phyloP scores from a whole-genome alignment of 2,113 vertebrate species.

The Chionomys nivalis region DNA sequence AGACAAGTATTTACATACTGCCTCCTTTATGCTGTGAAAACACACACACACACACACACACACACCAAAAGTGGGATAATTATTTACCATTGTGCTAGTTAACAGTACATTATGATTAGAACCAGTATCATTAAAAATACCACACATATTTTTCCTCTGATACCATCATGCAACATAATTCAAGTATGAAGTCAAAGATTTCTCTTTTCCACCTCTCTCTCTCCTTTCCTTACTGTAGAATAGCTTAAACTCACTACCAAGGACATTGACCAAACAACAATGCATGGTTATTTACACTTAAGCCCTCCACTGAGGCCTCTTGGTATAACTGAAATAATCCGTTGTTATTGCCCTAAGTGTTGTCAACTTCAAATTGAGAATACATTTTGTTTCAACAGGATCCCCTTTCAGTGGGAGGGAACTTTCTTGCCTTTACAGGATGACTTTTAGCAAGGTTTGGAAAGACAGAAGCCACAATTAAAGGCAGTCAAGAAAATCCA shows the following conservation, averaged over 20 bases:
- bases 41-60: not conserved
- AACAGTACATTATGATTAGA: not conserved
- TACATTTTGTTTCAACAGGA: not conserved
- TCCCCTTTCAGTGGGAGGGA: not conserved
- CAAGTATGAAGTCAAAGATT: not conserved
- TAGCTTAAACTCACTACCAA: not conserved
- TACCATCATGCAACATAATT: not conserved
- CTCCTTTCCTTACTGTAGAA: not conserved
- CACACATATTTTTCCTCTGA: not conserved
- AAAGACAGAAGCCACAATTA: not conserved
- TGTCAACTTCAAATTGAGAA: not conserved
- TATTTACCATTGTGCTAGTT: not conserved
- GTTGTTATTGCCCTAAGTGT: not conserved
- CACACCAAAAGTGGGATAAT: not conserved
- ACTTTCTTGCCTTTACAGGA: not conserved
- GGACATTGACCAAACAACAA: not conserved
- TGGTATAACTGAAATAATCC: not conserved
- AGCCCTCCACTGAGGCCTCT: not conserved
- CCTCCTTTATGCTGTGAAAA: not conserved
- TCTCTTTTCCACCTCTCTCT: not conserved
- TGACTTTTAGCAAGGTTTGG: conserved; percentile 28
- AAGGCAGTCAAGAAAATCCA: conserved; percentile 39
- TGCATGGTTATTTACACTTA: not conserved
- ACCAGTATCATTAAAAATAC: not conserved
- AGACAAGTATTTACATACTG: not conserved